Evolutionary conservation across 2,113 vertebrate species (phyloP).

Genomic region (Dicentrarchus labrax): DNA sequence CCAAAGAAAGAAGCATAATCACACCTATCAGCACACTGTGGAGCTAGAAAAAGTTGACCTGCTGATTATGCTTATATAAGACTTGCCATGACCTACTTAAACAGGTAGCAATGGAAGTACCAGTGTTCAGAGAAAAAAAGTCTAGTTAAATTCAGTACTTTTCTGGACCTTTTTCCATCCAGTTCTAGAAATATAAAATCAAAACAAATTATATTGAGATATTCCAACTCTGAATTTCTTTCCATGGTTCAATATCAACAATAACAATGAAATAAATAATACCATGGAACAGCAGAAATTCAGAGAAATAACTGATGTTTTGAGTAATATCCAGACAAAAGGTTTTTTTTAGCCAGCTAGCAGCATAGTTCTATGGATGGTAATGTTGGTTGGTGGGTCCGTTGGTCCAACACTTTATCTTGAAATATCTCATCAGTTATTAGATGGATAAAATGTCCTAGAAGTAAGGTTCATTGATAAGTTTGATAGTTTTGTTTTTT

Average conservation of each 20-base stretch:
- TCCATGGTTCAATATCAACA: no score
- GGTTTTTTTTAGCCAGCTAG: not conserved
- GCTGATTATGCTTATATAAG: constrained; percentile 42
- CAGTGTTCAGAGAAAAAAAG: not conserved
- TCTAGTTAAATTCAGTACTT: not conserved
- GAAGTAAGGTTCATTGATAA: no score
- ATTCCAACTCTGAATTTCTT: not conserved
- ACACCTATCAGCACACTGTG: not conserved
- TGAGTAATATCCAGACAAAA: not conserved
- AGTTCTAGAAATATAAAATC: not conserved
- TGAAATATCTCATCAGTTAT: no score
- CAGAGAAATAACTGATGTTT: not conserved
- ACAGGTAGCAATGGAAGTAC: not conserved
- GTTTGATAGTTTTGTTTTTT: no score
- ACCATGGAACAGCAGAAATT: not conserved
- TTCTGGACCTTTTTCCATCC: not conserved
- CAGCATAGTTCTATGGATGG: not conserved
- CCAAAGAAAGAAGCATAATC: not conserved
- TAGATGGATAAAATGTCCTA: no score
- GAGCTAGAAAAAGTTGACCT: not conserved
- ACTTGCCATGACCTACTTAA: constrained; percentile 47
- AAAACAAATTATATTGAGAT: not conserved
- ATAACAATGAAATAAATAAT: no score
- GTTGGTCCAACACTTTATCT: no score
- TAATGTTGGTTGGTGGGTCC: not conserved